Percentiles rank a stretch among this genome's conserved stretches.
These are phyloP conservation scores for Trisateles emortualis DNA, from an alignment of 2,888 invertebrate species.

Conservation along the genomic window DNA sequence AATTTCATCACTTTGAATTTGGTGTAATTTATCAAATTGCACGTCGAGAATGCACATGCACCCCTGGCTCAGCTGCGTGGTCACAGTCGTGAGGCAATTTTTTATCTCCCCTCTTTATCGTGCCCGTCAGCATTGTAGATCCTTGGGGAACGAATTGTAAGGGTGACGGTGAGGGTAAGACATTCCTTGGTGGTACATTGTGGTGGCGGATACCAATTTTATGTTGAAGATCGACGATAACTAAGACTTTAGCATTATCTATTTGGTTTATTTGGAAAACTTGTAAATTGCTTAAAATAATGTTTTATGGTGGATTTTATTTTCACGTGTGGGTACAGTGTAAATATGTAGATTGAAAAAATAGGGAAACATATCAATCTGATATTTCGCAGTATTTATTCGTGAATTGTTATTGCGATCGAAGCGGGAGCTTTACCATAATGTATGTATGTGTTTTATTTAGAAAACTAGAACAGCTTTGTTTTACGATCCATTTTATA, in stretches of 20 bases:
- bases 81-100: constrained; percentile 73
- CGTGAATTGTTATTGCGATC: too few species aligned
- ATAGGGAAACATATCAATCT: too few species aligned
- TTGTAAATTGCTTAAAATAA: constrained; percentile 40
- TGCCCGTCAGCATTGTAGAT: constrained; percentile 65
- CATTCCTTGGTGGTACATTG: constrained; percentile 58
- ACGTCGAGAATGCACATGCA: constrained; percentile 75
- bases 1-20: constrained; percentile 75
- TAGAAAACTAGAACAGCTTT: too few species aligned
- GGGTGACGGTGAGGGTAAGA: constrained; percentile 58
- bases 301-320: constrained; percentile 10
- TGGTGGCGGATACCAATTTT: constrained; percentile 62
- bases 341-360: too few species aligned
- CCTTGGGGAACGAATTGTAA: constrained; percentile 71
- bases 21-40: constrained; percentile 83
- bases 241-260: constrained; percentile 52
- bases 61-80: constrained; percentile 74
- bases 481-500: neutral
- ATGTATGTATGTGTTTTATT: too few species aligned
- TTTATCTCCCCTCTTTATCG: constrained; percentile 70
- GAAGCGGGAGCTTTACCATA: too few species aligned
- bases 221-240: constrained; percentile 64
- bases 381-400: too few species aligned
- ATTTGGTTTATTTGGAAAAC: constrained; percentile 36
- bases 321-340: neutral